phyloP scores from a whole-genome alignment of 2,888 invertebrate species.

The Ectemnius lituratus region DNA sequence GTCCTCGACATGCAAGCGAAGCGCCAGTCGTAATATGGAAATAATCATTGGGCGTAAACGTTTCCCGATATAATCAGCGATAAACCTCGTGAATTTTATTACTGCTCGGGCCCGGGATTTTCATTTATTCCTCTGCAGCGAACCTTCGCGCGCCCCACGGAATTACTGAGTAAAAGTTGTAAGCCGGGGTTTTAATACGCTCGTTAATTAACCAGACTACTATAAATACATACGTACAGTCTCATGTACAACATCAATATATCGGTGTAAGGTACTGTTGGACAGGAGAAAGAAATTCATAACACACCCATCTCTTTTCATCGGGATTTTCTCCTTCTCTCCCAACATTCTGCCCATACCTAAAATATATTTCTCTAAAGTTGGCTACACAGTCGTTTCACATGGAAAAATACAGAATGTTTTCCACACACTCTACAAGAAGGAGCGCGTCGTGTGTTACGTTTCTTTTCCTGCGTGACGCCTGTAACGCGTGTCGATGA shows the following conservation, averaged over 20 bases:
- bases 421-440: constrained; percentile 37
- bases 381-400: constrained; percentile 52
- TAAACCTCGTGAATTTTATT: neutral
- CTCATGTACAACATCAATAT: constrained; percentile 6
- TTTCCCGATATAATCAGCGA: constrained; percentile 3
- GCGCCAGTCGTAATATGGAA: neutral
- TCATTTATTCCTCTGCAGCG: neutral
- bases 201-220: constrained; percentile 25
- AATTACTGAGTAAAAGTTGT: constrained; percentile 11
- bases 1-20: neutral
- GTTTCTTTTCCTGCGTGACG: constrained; percentile 4
- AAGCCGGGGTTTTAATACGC: constrained; percentile 16
- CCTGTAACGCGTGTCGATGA: neutral
- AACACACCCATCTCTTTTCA: neutral
- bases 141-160: neutral
- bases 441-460: constrained; percentile 37
- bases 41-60: constrained; percentile 1
- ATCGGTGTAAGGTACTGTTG: neutral
- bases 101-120: neutral
- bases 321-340: neutral
- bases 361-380: constrained; percentile 65
- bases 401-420: constrained; percentile 59
- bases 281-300: constrained; percentile 23
- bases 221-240: constrained; percentile 17
- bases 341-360: constrained; percentile 44